Evolutionary conservation across 2,113 vertebrate species (phyloP), one percentile per base, ranked within the genome.

Genomic region (Boleophthalmus pectinirostris): DNA sequence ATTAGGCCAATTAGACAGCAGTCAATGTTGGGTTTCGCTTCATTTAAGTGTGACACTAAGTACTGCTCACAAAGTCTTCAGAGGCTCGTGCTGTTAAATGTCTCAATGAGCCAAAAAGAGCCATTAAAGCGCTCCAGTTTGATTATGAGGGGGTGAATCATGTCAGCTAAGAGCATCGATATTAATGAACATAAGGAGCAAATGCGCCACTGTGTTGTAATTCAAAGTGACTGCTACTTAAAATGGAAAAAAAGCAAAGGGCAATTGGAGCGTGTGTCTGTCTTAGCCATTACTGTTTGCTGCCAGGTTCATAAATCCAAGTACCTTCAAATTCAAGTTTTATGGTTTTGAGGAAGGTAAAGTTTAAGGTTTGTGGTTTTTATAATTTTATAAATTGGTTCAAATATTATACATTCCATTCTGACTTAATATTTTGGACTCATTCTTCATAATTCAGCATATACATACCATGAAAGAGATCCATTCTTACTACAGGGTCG

Each of bases 61-160:
- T 75, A 58, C 69, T 71, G 47, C 23, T 73, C 5, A 70, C 76
- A 75, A 83, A 16, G 56, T 25, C 79, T 74, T 75, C 12, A 58
- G 74, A 71, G 72, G 63, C 46, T 72, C 61, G 61, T 74, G 13
- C 74, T 73, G 70, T 46, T 79, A 24, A 80, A 79, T 45, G 54
- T 73, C 70, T 70, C 43, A 78, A 49, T 79, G 78, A 76, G 69
- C 69, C 69, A 11, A 73, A 78, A 79, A 47, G 29, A 5, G 23
- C 54, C 71, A 78, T 85, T 73, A 87, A 66, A 12, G 68, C 66
- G 63, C 24, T 86, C 13, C 18, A 65, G n/a, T 65, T 47, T 75
- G 64, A 86, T 87, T 78, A 75, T 21, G 73, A 69, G 70, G 78
- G 70, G 24, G 53, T 35, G 57, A 61, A 75, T 47, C 10, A 38